Percentiles rank a stretch among this genome's conserved stretches.
These are phyloP conservation scores for Psophia crepitans DNA, from an alignment of 2,113 vertebrate species.

Conservation along the genomic window DNA sequence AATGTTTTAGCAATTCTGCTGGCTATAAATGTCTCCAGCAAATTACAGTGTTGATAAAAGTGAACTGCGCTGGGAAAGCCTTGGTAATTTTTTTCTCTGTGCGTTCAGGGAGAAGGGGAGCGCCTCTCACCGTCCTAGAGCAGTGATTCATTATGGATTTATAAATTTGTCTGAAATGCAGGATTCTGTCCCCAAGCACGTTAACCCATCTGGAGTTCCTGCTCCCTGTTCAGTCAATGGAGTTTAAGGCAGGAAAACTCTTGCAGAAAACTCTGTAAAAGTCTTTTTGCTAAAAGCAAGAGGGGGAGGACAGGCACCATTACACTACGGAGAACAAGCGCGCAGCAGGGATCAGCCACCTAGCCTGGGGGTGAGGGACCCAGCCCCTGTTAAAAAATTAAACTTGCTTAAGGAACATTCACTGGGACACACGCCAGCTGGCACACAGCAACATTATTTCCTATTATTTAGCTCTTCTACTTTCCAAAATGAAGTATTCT, in stretches of 20 bases:
- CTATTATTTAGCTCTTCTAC: not conserved
- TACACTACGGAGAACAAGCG: fast-evolving
- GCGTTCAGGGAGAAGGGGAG: not conserved
- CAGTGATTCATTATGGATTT: not conserved
- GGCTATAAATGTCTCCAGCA: not conserved
- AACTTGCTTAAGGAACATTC: not conserved
- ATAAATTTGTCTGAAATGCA: not conserved
- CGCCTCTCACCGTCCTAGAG: not conserved
- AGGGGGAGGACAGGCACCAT: too few species aligned
- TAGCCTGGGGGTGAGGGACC: not conserved
- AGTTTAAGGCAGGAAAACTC: not conserved
- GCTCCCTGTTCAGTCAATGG: not conserved
- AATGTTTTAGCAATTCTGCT: not conserved
- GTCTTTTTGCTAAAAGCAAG: not conserved
- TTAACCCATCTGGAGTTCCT: not conserved
- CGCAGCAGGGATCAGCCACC: fast-evolving
- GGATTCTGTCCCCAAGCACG: not conserved
- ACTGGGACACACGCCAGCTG: not conserved
- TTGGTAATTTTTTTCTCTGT: not conserved
- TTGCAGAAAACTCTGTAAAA: not conserved
- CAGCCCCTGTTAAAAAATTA: not conserved
- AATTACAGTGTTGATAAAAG: not conserved
- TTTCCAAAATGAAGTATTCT: not conserved
- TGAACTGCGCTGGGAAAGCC: not conserved
- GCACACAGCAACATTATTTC: not conserved